Base-by-base conservation (phyloP, 2,113 vertebrate species). In the Psittacula cyanocephala region DNA sequence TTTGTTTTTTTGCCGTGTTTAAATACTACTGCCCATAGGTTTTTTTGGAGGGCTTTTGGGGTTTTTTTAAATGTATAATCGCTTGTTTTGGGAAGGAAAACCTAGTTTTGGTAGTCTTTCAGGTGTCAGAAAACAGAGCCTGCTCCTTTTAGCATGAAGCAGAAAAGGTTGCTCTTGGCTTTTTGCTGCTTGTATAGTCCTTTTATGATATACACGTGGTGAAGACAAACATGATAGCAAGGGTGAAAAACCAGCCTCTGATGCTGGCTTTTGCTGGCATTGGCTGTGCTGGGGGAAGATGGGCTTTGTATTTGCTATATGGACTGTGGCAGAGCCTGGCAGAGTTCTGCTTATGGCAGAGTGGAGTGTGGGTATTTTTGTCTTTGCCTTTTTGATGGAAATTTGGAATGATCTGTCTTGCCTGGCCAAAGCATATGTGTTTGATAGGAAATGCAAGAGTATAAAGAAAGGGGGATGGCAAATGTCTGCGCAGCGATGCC, bases 71-170 rank as follows among this genome's bases (percentile, higher is more conserved):
- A 62, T 6, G 11, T 20, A 8, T 76, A 25, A 6, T 29, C 25
- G 8, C 18, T 24, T 55, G 22, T 24, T 81, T 22, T 13, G 19
- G 6, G 29, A 11, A 55, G 37, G 13, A 68, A 29, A 28, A 3
- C 24, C 17, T 22, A 28, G 13, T 12, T 62, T 25, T 70, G 68
- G 6, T 35, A 44, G 69, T 5, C 41, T 24, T 52, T 47, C 29
- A 39, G 17, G 31, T 55, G 39, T 11, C 15, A 46, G 44, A 31
- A 41, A 14, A 13, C 18, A 28, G 20, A 39, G 14, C 59, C 16
- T 0, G 0, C 22, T 31, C 18, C 41, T 55, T 19, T 4, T 7
- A 44, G 33, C 0, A 0, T 17, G 46, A 37, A 10, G 19, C n/a
- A n/a, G 24, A 50, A 19, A 23, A 35, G 27, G 13, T 29, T 52